Evolutionary conservation across 2,888 invertebrate species (phyloP).

Genomic region (Napeogenes sylphis): DNA sequence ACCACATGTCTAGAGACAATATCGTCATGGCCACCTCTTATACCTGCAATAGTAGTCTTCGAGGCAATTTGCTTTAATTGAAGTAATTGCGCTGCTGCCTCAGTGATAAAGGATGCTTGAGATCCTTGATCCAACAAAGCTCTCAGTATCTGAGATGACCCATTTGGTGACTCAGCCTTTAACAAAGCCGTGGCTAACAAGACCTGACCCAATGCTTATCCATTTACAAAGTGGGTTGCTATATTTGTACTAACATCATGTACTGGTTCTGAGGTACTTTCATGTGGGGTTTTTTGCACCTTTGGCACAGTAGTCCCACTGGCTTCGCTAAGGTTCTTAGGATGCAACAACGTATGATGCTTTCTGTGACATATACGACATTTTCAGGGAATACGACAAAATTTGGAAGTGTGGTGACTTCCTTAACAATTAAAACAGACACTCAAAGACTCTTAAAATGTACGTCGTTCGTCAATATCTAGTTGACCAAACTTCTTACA

Average conservation of each 20-base stretch:
- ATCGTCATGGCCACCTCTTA: no score
- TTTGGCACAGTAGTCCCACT: no score
- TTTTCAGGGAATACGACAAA: conserved; percentile 6
- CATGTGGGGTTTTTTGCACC: no score
- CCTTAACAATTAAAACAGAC: conserved; percentile 11
- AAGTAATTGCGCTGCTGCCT: conserved; percentile 14
- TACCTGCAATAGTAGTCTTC: no score
- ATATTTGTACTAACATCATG: no score
- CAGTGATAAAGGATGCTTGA: conserved; percentile 23
- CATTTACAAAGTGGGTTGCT: no score
- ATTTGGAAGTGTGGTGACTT: background rate
- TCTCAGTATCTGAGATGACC: conserved; percentile 17
- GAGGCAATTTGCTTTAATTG: conserved; percentile 1
- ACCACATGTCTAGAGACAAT: no score
- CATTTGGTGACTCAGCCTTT: conserved; percentile 22
- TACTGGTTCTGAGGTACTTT: no score
- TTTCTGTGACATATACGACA: conserved; percentile 6
- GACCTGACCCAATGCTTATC: no score
- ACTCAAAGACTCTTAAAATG: background rate
- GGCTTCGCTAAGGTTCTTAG: background rate
- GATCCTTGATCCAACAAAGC: conserved; percentile 33
- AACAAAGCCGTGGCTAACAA: conserved; percentile 5
- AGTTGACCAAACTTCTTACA: conserved; percentile 7
- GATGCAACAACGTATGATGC: conserved; percentile 12
- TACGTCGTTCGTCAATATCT: no score